A percentile compares a stretch with the other conserved stretches of the same genome.
Evolutionary conservation across 2,797 vertebrate genomes (phyloP).

Genomic region (Scomberomorus guttatus): DNA sequence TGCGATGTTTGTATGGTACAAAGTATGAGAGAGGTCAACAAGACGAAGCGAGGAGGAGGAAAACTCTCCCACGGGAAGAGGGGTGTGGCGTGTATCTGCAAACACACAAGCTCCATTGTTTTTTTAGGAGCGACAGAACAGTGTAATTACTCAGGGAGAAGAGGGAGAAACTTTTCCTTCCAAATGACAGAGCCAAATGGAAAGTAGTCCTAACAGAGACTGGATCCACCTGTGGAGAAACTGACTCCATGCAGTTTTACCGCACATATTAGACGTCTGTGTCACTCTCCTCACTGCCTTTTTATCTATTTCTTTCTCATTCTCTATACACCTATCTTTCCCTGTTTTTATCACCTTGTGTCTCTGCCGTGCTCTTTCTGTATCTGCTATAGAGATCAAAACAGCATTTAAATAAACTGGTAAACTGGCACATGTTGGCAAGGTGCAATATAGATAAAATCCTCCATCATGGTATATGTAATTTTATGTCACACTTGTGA

Average conservation of each 20-base stretch:
- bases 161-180: constrained; percentile 28
- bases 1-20: not conserved
- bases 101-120: constrained; percentile 47
- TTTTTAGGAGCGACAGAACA: constrained; percentile 5
- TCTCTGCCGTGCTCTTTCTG: not conserved
- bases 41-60: constrained; percentile 17
- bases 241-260: constrained; percentile 49
- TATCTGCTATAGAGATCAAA: not conserved
- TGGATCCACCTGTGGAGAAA: constrained; percentile 65
- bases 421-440: not conserved
- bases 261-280: constrained; percentile 3
- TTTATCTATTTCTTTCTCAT: not conserved
- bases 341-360: not conserved
- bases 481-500: too few relatives aligned
- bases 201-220: constrained; percentile 28
- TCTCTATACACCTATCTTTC: not conserved
- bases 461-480: too few relatives aligned
- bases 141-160: constrained; percentile 27
- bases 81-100: constrained; percentile 27
- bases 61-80: constrained; percentile 3
- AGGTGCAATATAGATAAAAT: too few relatives aligned
- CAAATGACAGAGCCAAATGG: constrained; percentile 45
- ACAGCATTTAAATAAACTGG: not conserved
- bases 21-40: constrained; percentile 29
- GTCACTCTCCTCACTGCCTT: not conserved